These are phyloP conservation scores for Cryptotermes secundus DNA, from an alignment of 1,140 invertebrate species.

Conservation along the genomic window DNA sequence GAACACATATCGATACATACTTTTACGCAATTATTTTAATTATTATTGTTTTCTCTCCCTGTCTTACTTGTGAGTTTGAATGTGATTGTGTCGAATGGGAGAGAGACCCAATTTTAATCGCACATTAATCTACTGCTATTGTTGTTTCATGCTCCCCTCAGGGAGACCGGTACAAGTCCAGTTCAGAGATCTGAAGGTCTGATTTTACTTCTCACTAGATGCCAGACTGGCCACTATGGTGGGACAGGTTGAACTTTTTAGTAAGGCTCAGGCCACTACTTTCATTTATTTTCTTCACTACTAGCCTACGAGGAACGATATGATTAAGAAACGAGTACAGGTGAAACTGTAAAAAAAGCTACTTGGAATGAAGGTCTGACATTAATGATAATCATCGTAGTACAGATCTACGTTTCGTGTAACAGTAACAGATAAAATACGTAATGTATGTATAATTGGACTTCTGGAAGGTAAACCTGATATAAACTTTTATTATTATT, in stretches of 20 bases:
- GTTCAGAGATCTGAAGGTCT: not conserved
- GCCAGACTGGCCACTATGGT: not conserved
- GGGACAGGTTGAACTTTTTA: not conserved
- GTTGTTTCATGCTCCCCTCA: not conserved
- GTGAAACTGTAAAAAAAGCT: not conserved
- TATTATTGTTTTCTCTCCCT: not conserved
- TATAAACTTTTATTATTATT: not conserved
- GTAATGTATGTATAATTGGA: not conserved
- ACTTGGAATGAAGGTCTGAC: not conserved
- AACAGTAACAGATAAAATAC: not conserved
- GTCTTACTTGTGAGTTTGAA: not conserved
- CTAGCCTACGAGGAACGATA: not conserved
- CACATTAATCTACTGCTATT: not conserved
- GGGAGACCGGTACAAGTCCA: not conserved
- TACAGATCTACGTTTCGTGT: not conserved
- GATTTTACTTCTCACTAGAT: not conserved
- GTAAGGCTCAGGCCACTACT: not conserved
- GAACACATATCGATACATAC: constrained; percentile 2
- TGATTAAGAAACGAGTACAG: not conserved
- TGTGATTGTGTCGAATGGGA: constrained; percentile 5
- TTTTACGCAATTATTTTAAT: constrained; percentile 12
- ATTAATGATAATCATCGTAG: not conserved
- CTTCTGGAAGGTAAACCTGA: not conserved
- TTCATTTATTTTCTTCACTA: constrained; percentile 13
- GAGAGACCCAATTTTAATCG: not conserved